Evolutionary conservation across 2,888 invertebrate species (phyloP), one percentile per base, ranked within the genome.

Genomic region (Melipona bicolor): DNA sequence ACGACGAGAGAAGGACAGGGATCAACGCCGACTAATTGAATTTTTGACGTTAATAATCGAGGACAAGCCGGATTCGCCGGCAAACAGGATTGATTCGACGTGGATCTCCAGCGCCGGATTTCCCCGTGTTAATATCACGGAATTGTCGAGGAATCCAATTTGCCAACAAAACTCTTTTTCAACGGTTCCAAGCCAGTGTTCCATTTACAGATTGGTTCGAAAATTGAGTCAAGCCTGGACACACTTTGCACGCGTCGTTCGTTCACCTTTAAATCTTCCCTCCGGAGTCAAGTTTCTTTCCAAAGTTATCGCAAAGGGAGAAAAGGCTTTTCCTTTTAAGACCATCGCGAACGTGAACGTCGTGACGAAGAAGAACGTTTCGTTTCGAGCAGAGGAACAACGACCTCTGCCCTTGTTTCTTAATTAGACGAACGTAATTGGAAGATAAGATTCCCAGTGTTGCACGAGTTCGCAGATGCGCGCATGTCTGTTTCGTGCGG

Each of bases 381-480:
- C 19, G 49, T 49, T 68, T 24, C 49, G 19, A 49, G 24, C 11
- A 27, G 6, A 1, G 2, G 17, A 56, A 49, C 75, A 49, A 9
- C 36, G 52, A 65, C 11, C 65, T 13, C 36, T 68, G n/a, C 9
- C 24, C 56, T 68, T 61, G 3, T 61, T 61, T 70, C 64, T 27
- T 32, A 80, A 77, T 80, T 77, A 65, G 78, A 27, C 54, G 50
- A 70, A 36, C 50, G 21, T 64, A 80, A 61, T 36, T 68, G 56
- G 68, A 74, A 83, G 83, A 52, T 81, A 72, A 81, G 65, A 72
- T 82, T 81, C 32, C 43, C 54, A 80, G 67, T 50, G 70, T 74
- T 62, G 64, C 65, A 77, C 70, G 54, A 68, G 56, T 61, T 71
- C 17, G 15, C 32, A 69, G 50, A 50, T 64, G 56, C 36, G 82